Evolutionary conservation across 2,113 vertebrate genomes (phyloP), one percentile per base, ranked within the genome.

Genomic region (Fregetta grallaria): DNA sequence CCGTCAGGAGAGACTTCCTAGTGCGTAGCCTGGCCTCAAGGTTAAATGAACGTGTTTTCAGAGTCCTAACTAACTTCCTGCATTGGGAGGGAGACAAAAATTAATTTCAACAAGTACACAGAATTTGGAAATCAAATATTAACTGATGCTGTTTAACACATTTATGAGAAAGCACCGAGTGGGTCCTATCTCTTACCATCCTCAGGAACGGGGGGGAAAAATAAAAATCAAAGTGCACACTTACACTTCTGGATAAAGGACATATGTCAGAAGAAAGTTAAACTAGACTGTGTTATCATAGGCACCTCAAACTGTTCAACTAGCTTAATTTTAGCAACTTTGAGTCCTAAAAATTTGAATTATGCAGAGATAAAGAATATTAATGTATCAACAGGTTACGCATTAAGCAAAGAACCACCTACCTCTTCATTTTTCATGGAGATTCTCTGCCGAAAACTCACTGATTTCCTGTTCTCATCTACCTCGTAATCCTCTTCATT

Each of bases 401-500:
- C 29, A 7, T 7, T 6, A 21, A 38, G 63, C 58, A 55, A 7
- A 30, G n/a, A 36, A 26, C 61, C 75, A 32, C 78, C 77, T 97
- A 99, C 99, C 99, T 99, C 99, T 81, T 99, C 99, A 38, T 99
- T 99, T 42, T 99, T 99, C 71, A 99, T 98, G 95, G 99, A 99
- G 97, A 99, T 98, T 70, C 98, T 98, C 97, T 99, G 99, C 17
- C 99, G 99, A 94, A 98, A 99, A 81, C 96, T 99, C 83, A 99
- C 98, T 0, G 98, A 97, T 91, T 99, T 99, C 98, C 99, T 99
- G 97, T 98, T 99, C 90, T 99, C 99, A 34, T 99, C 99, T 30
- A 99, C 98, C 95, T 99, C 99, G 1, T 99, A 99, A 97, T 99
- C 99, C 91, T 99, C 99, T 73, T 99, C 99, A 29, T 99, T 99